Conservation (phyloP, 2,113 vertebrate species). For the Myrmecobius fasciatus region DNA sequence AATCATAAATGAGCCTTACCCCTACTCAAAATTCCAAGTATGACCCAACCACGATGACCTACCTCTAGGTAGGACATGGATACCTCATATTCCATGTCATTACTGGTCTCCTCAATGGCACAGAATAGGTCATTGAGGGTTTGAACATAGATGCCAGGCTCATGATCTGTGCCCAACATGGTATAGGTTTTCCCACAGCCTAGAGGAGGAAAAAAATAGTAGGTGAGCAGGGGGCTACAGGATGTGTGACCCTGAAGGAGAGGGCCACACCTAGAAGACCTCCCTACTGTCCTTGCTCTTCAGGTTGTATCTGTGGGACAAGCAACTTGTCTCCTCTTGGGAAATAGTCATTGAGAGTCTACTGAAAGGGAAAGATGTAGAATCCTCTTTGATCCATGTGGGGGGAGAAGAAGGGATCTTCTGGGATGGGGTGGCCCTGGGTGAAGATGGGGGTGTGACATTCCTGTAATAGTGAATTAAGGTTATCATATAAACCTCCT, state of each 20-base stretch:
- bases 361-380: not conserved
- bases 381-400: not conserved
- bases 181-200: conserved; percentile 97
- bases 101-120: conserved; percentile 91
- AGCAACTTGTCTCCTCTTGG: accelerated
- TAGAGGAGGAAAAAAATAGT: conserved; percentile 56
- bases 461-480: not conserved
- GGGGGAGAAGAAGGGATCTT: not conserved
- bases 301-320: not conserved
- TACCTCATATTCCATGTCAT: conserved; percentile 91
- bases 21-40: too few species aligned
- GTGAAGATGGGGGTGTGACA: not conserved
- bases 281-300: not conserved
- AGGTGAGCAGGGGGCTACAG: accelerated
- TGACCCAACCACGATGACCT: not conserved
- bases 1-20: not conserved
- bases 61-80: conserved; percentile 97
- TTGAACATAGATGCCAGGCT: conserved; percentile 92
- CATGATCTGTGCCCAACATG: conserved; percentile 93
- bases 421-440: not conserved
- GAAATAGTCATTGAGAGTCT: not conserved
- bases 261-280: not conserved
- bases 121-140: conserved; percentile 92
- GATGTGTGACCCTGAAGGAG: accelerated
- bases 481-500: not conserved